Evolutionary conservation across 2,113 vertebrate genomes (phyloP), one percentile per base, ranked within the genome.

Genomic region (Kryptolebias marmoratus): DNA sequence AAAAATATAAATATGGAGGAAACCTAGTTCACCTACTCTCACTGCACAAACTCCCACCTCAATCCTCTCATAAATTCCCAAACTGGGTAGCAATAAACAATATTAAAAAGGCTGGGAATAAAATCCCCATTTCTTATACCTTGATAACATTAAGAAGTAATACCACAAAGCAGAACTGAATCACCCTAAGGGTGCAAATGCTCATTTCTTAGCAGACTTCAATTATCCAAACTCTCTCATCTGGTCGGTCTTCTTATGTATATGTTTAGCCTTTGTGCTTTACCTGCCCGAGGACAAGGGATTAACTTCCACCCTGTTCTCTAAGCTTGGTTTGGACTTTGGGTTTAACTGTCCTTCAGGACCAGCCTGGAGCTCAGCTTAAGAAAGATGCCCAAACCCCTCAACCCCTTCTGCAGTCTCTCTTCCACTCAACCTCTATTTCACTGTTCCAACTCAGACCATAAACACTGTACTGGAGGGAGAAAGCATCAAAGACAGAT

Each of bases 241-340:
- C 72, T 86, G 83, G 87, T 86, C 73, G 48, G 85, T 79, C 86
- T 90, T 87, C 81, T 87, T 82, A 86, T 87, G 88, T 89, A 91
- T 93, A 91, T 93, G 92, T 92, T 94, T 93, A 94, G 92, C 90
- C 92, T 91, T 91, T 93, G 88, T 93, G 90, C 90, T 91, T 82
- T 83, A 92, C 89, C 81, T 87, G 90, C 88, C 88, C 84, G 77
- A 85, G 91, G 90, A 93, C 77, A 89, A 71, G 69, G 90, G 89
- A 93, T 94, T 93, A 92, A 89, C 84, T 89, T 74, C 70, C 75
- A 84, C 62, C 81, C 66, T 59, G 77, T 58, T 84, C 58, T 74
- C 72, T 81, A 77, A 90, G 85, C 86, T 81, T 55, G 62, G 84
- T 80, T 84, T 87, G 88, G 88, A 89, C 87, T 90, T 81, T 62